Evolutionary conservation across 2,888 invertebrate genomes (phyloP).

Genomic region (Parasteatoda lunata): DNA sequence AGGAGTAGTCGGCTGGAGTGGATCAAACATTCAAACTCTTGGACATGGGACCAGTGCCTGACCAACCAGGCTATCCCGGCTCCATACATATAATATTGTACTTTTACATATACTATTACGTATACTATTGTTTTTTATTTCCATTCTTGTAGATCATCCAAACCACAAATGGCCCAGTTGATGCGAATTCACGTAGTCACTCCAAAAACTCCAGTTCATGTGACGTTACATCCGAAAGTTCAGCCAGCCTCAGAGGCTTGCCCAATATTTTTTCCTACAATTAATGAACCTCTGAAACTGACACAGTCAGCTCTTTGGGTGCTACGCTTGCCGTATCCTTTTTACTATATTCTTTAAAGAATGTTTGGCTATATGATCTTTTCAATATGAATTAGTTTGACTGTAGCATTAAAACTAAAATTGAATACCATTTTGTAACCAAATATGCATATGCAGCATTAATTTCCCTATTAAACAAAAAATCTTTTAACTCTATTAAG

Average conservation of each 20-base stretch:
- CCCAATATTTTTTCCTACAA: slow-evolving; percentile 85
- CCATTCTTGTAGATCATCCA: slow-evolving; percentile 64
- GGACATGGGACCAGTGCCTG: no score
- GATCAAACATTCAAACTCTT: no score
- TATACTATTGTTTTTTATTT: not conserved
- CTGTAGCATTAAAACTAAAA: no score
- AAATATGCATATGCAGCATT: no score
- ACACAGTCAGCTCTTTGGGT: slow-evolving; percentile 94
- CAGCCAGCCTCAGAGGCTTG: slow-evolving; percentile 86
- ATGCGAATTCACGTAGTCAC: slow-evolving; percentile 89
- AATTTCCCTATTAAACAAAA: no score
- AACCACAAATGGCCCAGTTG: slow-evolving; percentile 80
- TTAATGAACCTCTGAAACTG: slow-evolving; percentile 83
- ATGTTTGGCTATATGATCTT: not conserved
- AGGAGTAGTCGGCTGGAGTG: no score
- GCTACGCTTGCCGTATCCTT: slow-evolving; percentile 86
- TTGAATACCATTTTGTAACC: no score
- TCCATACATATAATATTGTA: no score
- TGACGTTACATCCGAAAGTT: slow-evolving; percentile 87
- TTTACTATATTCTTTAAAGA: not conserved
- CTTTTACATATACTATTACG: no score
- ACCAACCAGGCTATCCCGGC: no score
- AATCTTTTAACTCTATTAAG: no score
- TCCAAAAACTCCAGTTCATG: slow-evolving; percentile 93
- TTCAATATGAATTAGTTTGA: not conserved